Conservation (phyloP, 2,888 invertebrate species). For the Camponotus fellah region DNA sequence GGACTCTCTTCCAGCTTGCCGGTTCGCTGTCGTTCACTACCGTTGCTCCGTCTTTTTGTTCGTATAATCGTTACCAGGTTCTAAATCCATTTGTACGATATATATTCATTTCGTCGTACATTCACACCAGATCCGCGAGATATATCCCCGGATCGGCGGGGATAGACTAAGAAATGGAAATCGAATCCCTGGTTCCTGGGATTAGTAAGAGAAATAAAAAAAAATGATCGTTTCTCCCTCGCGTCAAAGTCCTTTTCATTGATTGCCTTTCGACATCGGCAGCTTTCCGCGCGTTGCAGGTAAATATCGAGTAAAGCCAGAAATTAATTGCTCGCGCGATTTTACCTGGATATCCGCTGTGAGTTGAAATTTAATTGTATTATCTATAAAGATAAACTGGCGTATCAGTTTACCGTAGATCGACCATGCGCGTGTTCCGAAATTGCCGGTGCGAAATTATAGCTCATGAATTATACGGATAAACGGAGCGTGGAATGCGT, state of each 20-base stretch:
- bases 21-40: constrained; percentile 15
- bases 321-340: constrained; percentile 55
- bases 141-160: constrained; percentile 19
- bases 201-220: constrained; percentile 27
- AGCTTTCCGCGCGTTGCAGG: background rate
- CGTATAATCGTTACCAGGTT: constrained; percentile 64
- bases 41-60: constrained; percentile 58
- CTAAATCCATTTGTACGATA: constrained; percentile 13
- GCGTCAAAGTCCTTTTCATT: constrained; percentile 42
- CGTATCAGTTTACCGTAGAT: constrained; percentile 38
- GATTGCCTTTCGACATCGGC: constrained; percentile 48
- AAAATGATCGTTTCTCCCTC: constrained; percentile 45
- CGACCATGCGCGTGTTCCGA: constrained; percentile 41
- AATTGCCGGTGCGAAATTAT: constrained; percentile 42
- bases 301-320: constrained; percentile 47
- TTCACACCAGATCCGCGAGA: constrained; percentile 39
- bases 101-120: constrained; percentile 14
- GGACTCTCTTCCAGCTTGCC: constrained; percentile 52
- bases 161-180: constrained; percentile 66
- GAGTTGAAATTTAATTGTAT: constrained; percentile 57
- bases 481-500: constrained; percentile 35
- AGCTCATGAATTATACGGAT: constrained; percentile 18
- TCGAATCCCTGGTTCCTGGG: constrained; percentile 32
- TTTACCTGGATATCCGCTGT: constrained; percentile 45
- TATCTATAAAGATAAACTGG: constrained; percentile 52